A percentile compares a stretch with the other conserved stretches of the same genome.
These are phyloP conservation scores for Leistus spinibarbis DNA, from an alignment of 2,888 invertebrate species.

Conservation along the genomic window DNA sequence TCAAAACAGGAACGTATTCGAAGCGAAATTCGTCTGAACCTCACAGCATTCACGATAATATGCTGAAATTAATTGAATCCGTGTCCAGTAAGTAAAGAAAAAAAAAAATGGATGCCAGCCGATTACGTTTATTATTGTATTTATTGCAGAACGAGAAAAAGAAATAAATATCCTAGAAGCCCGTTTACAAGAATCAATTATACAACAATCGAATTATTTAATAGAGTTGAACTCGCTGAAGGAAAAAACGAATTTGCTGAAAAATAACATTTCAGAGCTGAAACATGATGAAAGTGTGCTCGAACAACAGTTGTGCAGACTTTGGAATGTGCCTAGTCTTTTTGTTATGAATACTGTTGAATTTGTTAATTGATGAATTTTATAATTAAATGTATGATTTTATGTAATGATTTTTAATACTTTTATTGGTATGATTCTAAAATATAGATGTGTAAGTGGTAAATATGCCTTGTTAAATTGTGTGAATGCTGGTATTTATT, in stretches of 20 bases:
- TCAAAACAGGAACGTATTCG: slow-evolving; percentile 4
- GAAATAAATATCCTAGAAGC: slow-evolving; percentile 53
- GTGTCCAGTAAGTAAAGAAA: slow-evolving; percentile 51
- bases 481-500: not conserved
- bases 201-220: slow-evolving; percentile 50
- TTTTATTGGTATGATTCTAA: not conserved
- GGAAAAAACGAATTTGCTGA: slow-evolving; percentile 51
- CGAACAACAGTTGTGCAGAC: slow-evolving; percentile 50
- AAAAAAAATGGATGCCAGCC: not conserved
- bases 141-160: slow-evolving; percentile 53
- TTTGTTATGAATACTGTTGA: slow-evolving; percentile 50
- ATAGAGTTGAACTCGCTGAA: slow-evolving; percentile 51
- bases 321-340: slow-evolving; percentile 56
- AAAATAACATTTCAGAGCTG: slow-evolving; percentile 49
- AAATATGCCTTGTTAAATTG: not conserved
- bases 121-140: slow-evolving; percentile 6
- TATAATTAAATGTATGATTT: not conserved
- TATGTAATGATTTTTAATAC: not conserved
- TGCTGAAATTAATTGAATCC: slow-evolving; percentile 51
- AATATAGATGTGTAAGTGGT: not conserved
- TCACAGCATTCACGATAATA: slow-evolving; percentile 52
- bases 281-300: slow-evolving; percentile 52
- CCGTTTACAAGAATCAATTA: slow-evolving; percentile 50
- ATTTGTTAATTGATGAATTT: slow-evolving; percentile 24
- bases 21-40: slow-evolving; percentile 39